Conservation (phyloP, 2,797 vertebrate species). For the Fringilla coelebs region DNA sequence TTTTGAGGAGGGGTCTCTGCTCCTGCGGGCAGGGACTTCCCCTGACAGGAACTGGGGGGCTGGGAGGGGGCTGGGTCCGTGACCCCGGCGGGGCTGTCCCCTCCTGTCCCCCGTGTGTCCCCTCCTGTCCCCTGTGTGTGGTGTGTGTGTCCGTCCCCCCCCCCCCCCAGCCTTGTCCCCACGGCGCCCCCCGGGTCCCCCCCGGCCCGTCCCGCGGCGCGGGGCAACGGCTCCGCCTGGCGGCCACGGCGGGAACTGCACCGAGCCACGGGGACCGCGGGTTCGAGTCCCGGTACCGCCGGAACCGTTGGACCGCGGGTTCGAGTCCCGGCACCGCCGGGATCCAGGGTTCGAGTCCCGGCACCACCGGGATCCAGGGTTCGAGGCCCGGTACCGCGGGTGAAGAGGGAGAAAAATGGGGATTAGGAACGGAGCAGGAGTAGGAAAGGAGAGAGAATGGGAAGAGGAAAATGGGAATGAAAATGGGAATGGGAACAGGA, state of each 20-base stretch:
- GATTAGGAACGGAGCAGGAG: background rate
- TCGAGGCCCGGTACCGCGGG: rapidly evolving
- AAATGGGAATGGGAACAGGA: background rate
- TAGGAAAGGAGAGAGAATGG: background rate
- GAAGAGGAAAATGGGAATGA: background rate
- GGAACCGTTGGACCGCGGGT: rapidly evolving
- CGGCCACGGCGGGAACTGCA: background rate
- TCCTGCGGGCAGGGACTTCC: too few relatives aligned
- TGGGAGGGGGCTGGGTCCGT: background rate
- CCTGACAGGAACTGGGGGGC: background rate
- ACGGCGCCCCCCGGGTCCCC: too few relatives aligned
- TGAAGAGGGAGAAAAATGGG: rapidly evolving
- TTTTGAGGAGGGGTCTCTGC: background rate
- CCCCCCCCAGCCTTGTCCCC: background rate
- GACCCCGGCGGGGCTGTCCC: background rate
- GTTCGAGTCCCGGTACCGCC: background rate
- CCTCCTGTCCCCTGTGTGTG: too few relatives aligned
- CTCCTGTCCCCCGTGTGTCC: background rate
- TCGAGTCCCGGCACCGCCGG: too few relatives aligned
- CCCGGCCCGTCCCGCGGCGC: rapidly evolving
- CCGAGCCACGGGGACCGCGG: rapidly evolving
- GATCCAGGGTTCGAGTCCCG: too few relatives aligned
- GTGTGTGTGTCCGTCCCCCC: background rate
- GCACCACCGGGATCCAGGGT: too few relatives aligned
- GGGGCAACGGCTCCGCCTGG: background rate